A percentile compares a stretch with the other conserved stretches of the same genome.
phyloP scores from a whole-genome alignment of 2,113 vertebrate genomes.

The Catagonus wagneri region DNA sequence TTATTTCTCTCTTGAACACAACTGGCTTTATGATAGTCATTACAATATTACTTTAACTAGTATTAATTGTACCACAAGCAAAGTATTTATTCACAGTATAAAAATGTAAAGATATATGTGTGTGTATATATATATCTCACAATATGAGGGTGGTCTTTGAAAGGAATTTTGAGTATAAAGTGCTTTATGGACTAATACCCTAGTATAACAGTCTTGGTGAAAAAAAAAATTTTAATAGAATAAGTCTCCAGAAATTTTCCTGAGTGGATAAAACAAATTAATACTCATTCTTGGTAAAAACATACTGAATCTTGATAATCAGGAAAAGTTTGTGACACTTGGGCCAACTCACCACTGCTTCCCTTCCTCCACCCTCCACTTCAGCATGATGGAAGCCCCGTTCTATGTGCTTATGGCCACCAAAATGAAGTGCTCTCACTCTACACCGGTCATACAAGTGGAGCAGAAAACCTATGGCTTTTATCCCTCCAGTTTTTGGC shows the following conservation, averaged over 20 bases:
- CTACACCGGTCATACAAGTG: no score
- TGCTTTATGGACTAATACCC: not conserved
- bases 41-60: not conserved
- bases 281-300: not conserved
- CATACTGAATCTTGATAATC: not conserved
- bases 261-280: not conserved
- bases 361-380: not conserved
- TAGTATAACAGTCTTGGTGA: not conserved
- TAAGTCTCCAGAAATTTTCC: not conserved
- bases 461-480: not conserved
- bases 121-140: not conserved
- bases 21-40: not conserved
- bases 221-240: not conserved
- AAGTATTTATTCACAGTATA: not conserved
- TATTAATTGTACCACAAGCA: not conserved
- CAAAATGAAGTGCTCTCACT: not conserved
- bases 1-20: not conserved
- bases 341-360: not conserved
- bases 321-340: not conserved
- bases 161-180: not conserved
- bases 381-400: not conserved
- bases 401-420: not conserved
- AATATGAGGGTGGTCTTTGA: not conserved
- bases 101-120: not conserved
- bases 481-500: not conserved